phyloP scores from a whole-genome alignment of 2,797 vertebrate species.

The Kryptolebias ocellatus region DNA sequence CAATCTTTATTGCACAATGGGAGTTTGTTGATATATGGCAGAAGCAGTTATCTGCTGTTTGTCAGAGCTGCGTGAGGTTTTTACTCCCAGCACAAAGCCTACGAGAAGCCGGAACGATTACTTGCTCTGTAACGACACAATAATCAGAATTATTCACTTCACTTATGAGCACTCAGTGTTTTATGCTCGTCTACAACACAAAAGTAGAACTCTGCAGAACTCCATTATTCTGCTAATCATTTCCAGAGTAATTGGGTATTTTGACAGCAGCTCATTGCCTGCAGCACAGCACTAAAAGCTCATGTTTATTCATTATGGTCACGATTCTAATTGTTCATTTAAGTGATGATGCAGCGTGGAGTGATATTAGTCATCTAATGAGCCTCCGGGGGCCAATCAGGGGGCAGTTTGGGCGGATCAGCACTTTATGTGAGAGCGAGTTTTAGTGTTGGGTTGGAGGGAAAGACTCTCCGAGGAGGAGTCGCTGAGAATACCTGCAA shows the following conservation, averaged over 20 bases:
- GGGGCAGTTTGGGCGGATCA: slow-evolving; percentile 17
- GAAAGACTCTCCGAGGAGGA: too few relatives aligned
- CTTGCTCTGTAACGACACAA: not conserved
- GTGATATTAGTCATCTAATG: slow-evolving; percentile 42
- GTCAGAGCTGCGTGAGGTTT: not conserved
- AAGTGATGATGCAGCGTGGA: slow-evolving; percentile 28
- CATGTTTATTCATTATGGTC: slow-evolving; percentile 12
- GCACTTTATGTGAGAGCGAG: slow-evolving; percentile 19
- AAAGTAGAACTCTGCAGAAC: not conserved
- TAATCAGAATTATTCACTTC: slow-evolving; percentile 6
- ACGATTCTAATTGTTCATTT: slow-evolving; percentile 11
- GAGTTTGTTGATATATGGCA: not conserved
- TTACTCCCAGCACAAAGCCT: not conserved
- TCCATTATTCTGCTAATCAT: not conserved
- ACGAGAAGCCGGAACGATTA: not conserved
- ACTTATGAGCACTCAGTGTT: not conserved
- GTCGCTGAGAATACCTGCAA: too few relatives aligned
- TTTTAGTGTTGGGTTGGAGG: not conserved
- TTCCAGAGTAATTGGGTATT: not conserved
- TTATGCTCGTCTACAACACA: not conserved
- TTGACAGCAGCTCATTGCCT: slow-evolving; percentile 1
- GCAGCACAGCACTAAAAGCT: not conserved
- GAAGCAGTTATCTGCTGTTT: not conserved
- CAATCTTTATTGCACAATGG: too few relatives aligned
- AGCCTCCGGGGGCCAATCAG: slow-evolving; percentile 24